Evolutionary conservation across 1,140 invertebrate genomes (phyloP).

Genomic region (Pachyrhynchus sulphureomaculatus): DNA sequence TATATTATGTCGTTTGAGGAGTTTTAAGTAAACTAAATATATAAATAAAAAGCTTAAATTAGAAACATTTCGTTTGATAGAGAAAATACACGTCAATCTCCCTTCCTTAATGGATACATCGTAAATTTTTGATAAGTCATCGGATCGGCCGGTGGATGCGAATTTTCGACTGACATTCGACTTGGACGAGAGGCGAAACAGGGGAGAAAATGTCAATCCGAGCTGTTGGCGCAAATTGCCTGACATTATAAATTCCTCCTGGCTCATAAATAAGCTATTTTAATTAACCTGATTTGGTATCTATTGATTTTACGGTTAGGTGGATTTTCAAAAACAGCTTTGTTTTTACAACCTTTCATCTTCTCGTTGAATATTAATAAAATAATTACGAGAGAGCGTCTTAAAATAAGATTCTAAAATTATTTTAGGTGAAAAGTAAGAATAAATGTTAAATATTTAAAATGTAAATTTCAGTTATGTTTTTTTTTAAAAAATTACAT

Average conservation of each 20-base stretch:
- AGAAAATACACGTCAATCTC: constrained; percentile 6
- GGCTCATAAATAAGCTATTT: constrained; percentile 23
- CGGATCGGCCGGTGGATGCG: constrained; percentile 16
- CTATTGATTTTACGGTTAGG: constrained; percentile 13
- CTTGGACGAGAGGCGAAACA: constrained; percentile 14
- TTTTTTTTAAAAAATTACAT: too few relatives aligned
- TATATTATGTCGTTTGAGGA: too few relatives aligned
- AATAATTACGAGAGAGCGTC: too few relatives aligned
- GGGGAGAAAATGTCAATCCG: constrained; percentile 22
- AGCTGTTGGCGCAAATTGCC: constrained; percentile 17
- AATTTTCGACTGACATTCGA: constrained; percentile 11
- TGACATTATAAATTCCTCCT: constrained; percentile 20
- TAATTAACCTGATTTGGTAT: constrained; percentile 21
- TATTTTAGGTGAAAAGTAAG: too few relatives aligned
- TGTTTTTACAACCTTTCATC: too few relatives aligned
- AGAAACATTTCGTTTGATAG: neutral
- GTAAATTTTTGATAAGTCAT: constrained; percentile 19
- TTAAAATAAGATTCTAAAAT: too few relatives aligned
- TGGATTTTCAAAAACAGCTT: neutral
- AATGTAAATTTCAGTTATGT: too few relatives aligned
- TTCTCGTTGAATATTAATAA: too few relatives aligned
- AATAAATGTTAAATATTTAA: too few relatives aligned
- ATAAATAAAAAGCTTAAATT: neutral
- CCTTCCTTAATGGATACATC: constrained; percentile 9
- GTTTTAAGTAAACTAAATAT: too few relatives aligned